Percentiles rank a stretch among this genome's conserved stretches.
Evolutionary conservation across 2,797 vertebrate species (phyloP).

Genomic region (Sebastes iracundus): DNA sequence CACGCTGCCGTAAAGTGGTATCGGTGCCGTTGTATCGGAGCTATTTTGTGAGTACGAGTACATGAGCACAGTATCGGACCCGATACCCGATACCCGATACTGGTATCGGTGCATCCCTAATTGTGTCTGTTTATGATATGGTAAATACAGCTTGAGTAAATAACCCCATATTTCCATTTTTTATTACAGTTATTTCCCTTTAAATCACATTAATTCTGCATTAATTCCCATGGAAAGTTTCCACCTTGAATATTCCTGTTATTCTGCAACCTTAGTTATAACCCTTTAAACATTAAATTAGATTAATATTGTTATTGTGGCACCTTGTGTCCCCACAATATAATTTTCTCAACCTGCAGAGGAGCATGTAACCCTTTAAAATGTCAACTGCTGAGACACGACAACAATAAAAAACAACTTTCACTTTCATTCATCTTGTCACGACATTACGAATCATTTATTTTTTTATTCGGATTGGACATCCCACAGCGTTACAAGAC

Average conservation of each 20-base stretch:
- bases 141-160: not conserved
- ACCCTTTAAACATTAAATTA: not conserved
- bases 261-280: not conserved
- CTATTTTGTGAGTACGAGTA: no score
- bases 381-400: not conserved
- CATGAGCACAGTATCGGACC: no score
- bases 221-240: not conserved
- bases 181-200: not conserved
- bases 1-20: no score
- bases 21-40: no score
- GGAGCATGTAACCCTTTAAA: not conserved
- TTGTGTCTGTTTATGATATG: not conserved
- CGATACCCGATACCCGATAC: no score
- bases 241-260: not conserved
- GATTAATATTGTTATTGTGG: not conserved
- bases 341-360: not conserved
- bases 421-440: not conserved
- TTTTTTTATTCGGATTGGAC: not conserved
- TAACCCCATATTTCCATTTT: not conserved
- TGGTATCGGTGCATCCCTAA: no score
- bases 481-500: not conserved
- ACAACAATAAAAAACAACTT: not conserved
- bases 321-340: no score
- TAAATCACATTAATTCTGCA: no score
- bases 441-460: not conserved